phyloP scores from a whole-genome alignment of 2,113 vertebrate genomes.

The Antechinus stuartii region DNA sequence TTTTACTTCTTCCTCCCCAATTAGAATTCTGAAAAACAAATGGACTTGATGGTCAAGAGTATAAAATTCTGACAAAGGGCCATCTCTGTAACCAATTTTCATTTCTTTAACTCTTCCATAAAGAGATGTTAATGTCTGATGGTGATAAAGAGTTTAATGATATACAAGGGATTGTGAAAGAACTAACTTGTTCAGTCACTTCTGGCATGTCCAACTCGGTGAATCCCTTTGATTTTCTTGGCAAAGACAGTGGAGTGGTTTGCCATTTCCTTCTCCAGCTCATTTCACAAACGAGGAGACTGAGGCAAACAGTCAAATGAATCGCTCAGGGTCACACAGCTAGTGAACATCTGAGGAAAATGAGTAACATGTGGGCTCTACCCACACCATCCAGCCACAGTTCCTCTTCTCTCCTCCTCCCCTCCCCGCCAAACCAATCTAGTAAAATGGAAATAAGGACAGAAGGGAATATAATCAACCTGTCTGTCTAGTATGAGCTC shows the following conservation, averaged over 20 bases:
- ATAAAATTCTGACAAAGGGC: background rate
- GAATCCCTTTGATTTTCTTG: background rate
- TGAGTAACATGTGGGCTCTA: background rate
- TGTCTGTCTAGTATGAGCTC: too few species aligned
- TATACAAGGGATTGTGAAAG: background rate
- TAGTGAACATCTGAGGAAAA: background rate
- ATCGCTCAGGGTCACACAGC: background rate
- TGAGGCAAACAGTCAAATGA: background rate
- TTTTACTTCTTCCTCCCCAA: background rate
- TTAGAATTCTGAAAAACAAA: background rate
- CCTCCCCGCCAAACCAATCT: background rate
- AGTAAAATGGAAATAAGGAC: background rate
- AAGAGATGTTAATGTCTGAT: constrained; percentile 19
- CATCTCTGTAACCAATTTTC: background rate
- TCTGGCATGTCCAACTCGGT: background rate
- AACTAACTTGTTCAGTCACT: background rate
- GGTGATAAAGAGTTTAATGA: background rate
- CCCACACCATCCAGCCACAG: too few species aligned
- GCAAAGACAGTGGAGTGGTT: background rate
- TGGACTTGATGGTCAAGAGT: background rate
- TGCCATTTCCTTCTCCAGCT: background rate
- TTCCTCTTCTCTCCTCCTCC: too few species aligned
- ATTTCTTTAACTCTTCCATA: background rate
- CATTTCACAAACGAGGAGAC: background rate
- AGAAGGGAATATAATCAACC: background rate